phyloP scores from a whole-genome alignment of 37 sponge, comb jelly and placozoan genomes.

The Tethya wilhelma region DNA sequence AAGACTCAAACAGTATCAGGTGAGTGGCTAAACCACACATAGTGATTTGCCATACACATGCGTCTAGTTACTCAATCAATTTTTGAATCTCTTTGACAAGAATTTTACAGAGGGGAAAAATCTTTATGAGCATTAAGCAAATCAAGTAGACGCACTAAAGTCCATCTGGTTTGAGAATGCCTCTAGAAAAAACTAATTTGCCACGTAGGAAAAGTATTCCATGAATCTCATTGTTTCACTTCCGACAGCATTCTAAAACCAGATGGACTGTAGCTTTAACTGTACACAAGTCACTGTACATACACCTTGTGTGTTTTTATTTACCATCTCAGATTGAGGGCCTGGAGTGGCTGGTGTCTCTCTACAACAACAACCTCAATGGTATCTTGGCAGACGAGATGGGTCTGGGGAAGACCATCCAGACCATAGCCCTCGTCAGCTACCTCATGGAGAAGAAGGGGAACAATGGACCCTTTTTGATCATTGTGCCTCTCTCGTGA shows the following conservation, averaged over 20 bases:
- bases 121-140: neutral
- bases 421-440: conserved; percentile 93
- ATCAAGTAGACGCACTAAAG: too few species aligned
- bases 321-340: conserved; percentile 74
- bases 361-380: conserved; percentile 98
- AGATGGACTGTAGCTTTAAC: neutral
- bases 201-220: too few species aligned
- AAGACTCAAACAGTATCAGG: conserved; percentile 95
- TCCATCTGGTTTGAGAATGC: too few species aligned
- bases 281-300: neutral
- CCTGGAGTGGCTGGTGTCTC: conserved; percentile 99
- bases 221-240: too few species aligned
- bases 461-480: conserved; percentile 91
- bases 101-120: too few species aligned
- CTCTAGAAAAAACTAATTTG: too few species aligned
- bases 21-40: too few species aligned
- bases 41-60: too few species aligned
- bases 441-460: conserved; percentile 98
- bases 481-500: conserved; percentile 96
- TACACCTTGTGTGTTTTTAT: neutral
- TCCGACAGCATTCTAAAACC: too few species aligned
- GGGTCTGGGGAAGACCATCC: conserved; percentile 99
- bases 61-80: too few species aligned
- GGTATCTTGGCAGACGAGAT: conserved; percentile 99
- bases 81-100: too few species aligned